Evolutionary conservation across 1,140 invertebrate genomes (phyloP), one percentile per base, ranked within the genome.

Genomic region (Belonocnema kinseyi): DNA sequence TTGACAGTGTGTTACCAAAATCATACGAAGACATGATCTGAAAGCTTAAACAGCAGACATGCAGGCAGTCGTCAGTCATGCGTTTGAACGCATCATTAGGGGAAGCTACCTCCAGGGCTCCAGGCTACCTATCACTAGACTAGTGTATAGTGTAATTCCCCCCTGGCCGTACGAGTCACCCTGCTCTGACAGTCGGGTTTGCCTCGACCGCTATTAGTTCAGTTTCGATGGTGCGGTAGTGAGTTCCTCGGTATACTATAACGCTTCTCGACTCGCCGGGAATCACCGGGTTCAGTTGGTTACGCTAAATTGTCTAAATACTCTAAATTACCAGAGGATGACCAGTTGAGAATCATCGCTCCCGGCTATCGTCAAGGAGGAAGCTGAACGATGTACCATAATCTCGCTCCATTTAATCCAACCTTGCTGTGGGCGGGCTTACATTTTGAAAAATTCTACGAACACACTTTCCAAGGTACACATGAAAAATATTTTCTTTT

Each of bases 181-280:
- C 85, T 85, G 81, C 78, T 80, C 81, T 84, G 83, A 85, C 85
- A 84, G 84, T 80, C 84, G 81, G 77, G 81, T 82, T 78, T 70
- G 84, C 82, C 84, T 80, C 80, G 84, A 81, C 80, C 83, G 82
- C 83, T 86, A 88, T 88, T 89, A 89, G 88, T 89, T 89, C 83
- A 82, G 79, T 88, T 89, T 86, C 76, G 88, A 87, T 88, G 88
- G 85, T 89, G 87, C 85, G 83, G 83, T 85, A 86, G 88, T 87
- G 83, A 85, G 87, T 87, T 85, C 84, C 85, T 85, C 87, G 85
- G 81, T 83, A 84, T 83, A 46, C 4, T 46, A 46, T 33, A 83
- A 88, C 87, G 83, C 85, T 88, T 88, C 81, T 83, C 85, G 83
- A 82, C 81, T 84, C 82, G 75, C 74, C 78, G 77, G 77, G 83